Conservation (phyloP, 1,140 invertebrate species). For the Druon quercuslanigerum region DNA sequence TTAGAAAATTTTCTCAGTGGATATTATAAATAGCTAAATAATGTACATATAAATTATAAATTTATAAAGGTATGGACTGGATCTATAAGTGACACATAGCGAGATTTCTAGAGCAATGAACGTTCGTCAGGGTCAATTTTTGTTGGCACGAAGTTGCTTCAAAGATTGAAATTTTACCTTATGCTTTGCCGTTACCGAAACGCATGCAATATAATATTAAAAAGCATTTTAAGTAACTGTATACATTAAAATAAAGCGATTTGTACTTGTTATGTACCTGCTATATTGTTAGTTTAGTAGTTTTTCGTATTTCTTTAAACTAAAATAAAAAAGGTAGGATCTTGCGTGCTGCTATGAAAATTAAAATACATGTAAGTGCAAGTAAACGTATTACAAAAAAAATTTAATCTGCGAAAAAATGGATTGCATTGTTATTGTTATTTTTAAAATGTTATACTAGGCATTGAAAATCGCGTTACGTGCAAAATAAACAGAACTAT, state of each 20-base stretch:
- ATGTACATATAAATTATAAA: background rate
- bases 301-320: no score
- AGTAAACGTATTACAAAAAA: no score
- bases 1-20: background rate
- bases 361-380: no score
- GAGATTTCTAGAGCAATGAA: slow-evolving; percentile 61
- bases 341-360: no score
- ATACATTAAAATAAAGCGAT: background rate
- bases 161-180: slow-evolving; percentile 53
- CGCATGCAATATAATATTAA: slow-evolving; percentile 27
- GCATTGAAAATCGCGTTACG: no score
- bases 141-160: slow-evolving; percentile 59
- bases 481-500: no score
- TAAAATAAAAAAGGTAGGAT: no score
- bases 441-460: no score
- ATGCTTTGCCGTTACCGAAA: slow-evolving; percentile 64
- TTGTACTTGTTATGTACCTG: background rate
- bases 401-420: no score
- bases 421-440: no score
- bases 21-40: background rate
- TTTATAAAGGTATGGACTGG: slow-evolving; percentile 62
- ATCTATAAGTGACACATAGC: slow-evolving; percentile 51
- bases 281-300: background rate
- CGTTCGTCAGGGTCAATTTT: slow-evolving; percentile 36
- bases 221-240: background rate